A percentile compares a stretch with the other conserved stretches of the same genome.
phyloP scores from a whole-genome alignment of 2,113 vertebrate genomes.

The Lycaon pictus region DNA sequence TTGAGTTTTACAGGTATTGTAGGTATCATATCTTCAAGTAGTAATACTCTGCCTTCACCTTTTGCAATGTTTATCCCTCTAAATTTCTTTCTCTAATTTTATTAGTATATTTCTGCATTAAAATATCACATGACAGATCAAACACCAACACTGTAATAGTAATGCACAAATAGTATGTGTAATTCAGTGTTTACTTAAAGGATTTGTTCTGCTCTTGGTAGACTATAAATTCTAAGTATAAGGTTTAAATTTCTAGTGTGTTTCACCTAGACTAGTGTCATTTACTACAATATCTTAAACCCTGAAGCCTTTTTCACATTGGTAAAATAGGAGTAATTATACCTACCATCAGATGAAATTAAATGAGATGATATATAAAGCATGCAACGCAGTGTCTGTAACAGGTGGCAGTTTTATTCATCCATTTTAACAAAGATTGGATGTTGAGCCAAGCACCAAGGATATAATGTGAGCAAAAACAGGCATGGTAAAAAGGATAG shows the following conservation, averaged over 20 bases:
- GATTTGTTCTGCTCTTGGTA: neutral
- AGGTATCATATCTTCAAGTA: neutral
- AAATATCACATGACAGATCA: neutral
- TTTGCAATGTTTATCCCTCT: neutral
- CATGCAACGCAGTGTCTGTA: neutral
- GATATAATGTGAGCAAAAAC: conserved; percentile 11
- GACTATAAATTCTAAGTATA: neutral
- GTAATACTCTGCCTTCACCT: neutral
- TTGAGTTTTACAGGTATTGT: neutral
- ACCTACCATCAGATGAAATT: neutral
- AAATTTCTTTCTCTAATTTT: conserved; percentile 12
- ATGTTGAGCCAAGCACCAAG: conserved; percentile 19
- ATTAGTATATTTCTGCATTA: neutral
- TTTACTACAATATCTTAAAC: neutral
- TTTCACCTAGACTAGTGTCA: neutral
- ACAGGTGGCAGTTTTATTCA: neutral
- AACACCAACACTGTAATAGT: neutral
- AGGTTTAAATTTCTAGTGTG: neutral
- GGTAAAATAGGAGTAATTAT: neutral
- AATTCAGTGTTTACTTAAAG: neutral
- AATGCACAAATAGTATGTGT: neutral
- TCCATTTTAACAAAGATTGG: neutral
- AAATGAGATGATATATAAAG: conserved; percentile 8
- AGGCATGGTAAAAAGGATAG: neutral
- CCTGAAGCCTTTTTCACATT: neutral